Base-by-base conservation (phyloP, 2,113 vertebrate species). In the Bostrychus sinensis region DNA sequence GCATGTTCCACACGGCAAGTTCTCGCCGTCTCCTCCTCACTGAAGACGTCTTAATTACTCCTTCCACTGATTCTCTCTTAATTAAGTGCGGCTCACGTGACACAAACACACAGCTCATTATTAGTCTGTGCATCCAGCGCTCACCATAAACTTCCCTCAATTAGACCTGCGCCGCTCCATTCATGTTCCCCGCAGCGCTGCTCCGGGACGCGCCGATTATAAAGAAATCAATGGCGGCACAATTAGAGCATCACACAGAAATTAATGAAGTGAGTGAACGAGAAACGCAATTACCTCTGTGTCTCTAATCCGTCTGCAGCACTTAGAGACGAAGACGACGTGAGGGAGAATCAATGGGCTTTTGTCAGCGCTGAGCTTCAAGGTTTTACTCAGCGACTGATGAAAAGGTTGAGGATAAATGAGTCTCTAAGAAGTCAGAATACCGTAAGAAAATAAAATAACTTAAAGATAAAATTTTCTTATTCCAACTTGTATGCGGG, bases 141-240 rank as follows among this genome's bases (percentile, higher is more conserved):
- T 38, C 16, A 70, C 61, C 53, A 42, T 1, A 9, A 16, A 56
- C 45, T 28, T 17, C 12, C 10, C 4, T 25, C 36, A 61, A 61
- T 50, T 34, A 56, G 23, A 56, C 22, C 64, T 41, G 43, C 37
- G 57, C 42, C 59, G 65, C 71, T 83, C 43, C 45, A 14, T 56
- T 66, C 20, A 23, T 63, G 51, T 51, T 76, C 61, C 66, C 28
- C 38, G 30, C 57, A 10, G 17, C 7, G 45, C 14, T 63, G 58
- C 59, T 56, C 16, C 20, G 67, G 45, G 59, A 72, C 39, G 42
- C 66, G 68, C 55, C 22, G 48, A 56, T 78, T 46, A 1, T 26
- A 30, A 45, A 67, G 41, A 82, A 72, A 79, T 65, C 48, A 66
- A 66, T 66, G 64, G 50, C 26, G 16, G 23, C 51, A 60, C 64